Base-by-base conservation (phyloP, 2,113 vertebrate genomes). In the Ancistrus triradiatus region DNA sequence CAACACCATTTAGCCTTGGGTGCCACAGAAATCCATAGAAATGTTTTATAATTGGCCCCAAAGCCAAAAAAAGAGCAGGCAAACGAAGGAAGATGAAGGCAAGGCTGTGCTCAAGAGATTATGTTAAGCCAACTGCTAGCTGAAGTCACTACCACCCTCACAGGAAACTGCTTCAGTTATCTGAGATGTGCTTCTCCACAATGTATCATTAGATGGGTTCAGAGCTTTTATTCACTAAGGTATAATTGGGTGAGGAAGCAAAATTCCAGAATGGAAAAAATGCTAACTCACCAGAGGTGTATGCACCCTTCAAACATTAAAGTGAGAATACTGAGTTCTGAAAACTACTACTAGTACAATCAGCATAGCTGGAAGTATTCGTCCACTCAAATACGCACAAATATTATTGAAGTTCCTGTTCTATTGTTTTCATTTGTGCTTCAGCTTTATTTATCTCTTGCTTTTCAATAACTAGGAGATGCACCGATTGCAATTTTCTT, bases 91-190 rank as follows among this genome's bases (percentile, higher is more conserved):
- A 6, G 43, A 28, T 33, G 44, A 8, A 4, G 15, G 15, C 10
- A 37, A 58, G 51, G 10, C 21, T 27, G 14, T 14, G 43, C 56
- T 47, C 42, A 9, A 18, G 58, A 66, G 63, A 56, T 67, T 67
- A 51, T 1, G 31, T 22, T 19, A 21, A 51, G 25, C 55, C 17
- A 62, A 67, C 31, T 48, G 46, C 25, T 53, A 55, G 37, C 53
- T 50, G 57, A 19, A 50, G 42, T 35, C 17, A 27, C 33, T 7
- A 25, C 33, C 14, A 52, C 19, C 19, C 53, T 59, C 38, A 21
- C 27, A 42, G 33, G 59, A 24, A 58, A 53, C 38, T 19, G 35
- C 8, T 48, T 48, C 22, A 11, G 50, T 66, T 50, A 62, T 50
- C 33, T 13, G 40, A 67, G 60, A 52, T 47, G 10, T 37, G 35